Conservation (phyloP, 2,113 vertebrate species). For the Notechis scutatus region DNA sequence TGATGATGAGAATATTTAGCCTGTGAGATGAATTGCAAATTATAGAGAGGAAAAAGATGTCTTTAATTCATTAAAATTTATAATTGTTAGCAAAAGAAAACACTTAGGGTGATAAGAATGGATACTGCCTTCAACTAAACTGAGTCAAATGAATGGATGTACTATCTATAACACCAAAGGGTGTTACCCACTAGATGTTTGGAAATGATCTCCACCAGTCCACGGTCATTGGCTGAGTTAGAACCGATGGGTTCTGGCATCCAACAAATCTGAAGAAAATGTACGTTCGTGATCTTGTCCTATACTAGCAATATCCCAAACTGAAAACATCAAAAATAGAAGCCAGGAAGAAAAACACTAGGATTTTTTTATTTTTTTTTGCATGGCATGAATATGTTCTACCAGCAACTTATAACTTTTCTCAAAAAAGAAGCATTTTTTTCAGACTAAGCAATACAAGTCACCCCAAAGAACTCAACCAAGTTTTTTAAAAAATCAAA, state of each 20-base stretch:
- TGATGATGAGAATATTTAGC: not conserved
- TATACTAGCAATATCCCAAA: not conserved
- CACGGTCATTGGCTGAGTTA: not conserved
- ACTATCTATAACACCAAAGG: not conserved
- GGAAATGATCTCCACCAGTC: not conserved
- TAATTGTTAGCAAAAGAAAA: not conserved
- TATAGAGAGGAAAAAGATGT: not conserved
- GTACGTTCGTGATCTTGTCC: not conserved
- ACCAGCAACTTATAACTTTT: not conserved
- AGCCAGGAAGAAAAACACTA: not conserved
- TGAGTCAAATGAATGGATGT: not conserved
- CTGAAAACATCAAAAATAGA: not conserved
- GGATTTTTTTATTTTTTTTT: not conserved
- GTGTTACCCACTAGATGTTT: not conserved
- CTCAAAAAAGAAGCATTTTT: not conserved
- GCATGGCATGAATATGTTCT: not conserved
- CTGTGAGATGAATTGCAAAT: slow-evolving; percentile 26
- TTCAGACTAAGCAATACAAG: not conserved
- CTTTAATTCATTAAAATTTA: slow-evolving; percentile 6
- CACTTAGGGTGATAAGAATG: not conserved
- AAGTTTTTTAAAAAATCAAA: not conserved
- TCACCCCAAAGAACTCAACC: not conserved
- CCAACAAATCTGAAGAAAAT: not conserved
- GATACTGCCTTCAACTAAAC: not conserved
- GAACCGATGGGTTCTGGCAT: not conserved